Evolutionary conservation across 2,888 invertebrate genomes (phyloP).

Genomic region (Leucozona laternaria): DNA sequence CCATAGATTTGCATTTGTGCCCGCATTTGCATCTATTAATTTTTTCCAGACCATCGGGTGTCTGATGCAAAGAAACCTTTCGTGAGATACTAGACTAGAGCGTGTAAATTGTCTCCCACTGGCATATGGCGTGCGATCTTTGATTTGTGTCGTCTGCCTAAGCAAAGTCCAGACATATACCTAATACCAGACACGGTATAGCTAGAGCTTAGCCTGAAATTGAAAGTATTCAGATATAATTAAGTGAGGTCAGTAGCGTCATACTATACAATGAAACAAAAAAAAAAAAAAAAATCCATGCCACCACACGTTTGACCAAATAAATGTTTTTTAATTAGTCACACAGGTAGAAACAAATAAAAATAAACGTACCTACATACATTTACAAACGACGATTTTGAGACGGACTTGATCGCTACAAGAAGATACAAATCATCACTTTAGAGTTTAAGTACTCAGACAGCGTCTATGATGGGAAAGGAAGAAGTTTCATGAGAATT

Average conservation of each 20-base stretch:
- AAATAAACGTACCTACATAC: neutral
- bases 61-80: constrained; percentile 7
- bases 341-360: neutral
- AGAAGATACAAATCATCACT: constrained; percentile 63
- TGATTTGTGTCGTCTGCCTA: constrained; percentile 22
- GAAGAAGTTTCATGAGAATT: constrained; percentile 44
- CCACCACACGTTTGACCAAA: constrained; percentile 51
- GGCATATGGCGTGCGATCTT: constrained; percentile 23
- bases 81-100: constrained; percentile 51
- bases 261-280: neutral
- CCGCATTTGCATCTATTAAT: constrained; percentile 53
- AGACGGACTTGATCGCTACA: constrained; percentile 39
- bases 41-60: constrained; percentile 5
- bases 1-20: constrained; percentile 60
- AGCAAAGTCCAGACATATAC: constrained; percentile 4
- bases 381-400: constrained; percentile 48
- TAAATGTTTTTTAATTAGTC: constrained; percentile 70
- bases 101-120: constrained; percentile 28
- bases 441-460: constrained; percentile 20
- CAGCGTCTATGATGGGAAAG: neutral
- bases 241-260: constrained; percentile 37
- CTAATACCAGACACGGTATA: neutral
- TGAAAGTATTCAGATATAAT: constrained; percentile 53
- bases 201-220: constrained; percentile 33
- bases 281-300: constrained; percentile 41